Percentiles rank a stretch among this genome's conserved stretches.
Conservation (phyloP, 2,888 invertebrate species). For the Trachelus stipa region DNA sequence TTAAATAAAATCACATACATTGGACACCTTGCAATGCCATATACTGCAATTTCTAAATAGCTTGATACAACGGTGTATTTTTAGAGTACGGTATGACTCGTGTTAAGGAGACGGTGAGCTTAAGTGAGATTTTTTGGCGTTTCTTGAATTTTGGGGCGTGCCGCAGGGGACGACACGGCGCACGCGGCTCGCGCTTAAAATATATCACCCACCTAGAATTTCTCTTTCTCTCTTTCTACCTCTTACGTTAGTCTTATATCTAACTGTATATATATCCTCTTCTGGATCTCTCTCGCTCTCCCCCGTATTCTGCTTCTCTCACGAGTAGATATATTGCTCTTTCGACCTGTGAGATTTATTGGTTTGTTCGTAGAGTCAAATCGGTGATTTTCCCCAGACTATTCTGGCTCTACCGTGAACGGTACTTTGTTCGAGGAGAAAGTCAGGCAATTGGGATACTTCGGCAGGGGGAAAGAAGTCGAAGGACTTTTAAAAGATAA, state of each 20-base stretch:
- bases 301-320: not conserved
- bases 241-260: not conserved
- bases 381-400: not conserved
- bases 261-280: not conserved
- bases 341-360: not conserved
- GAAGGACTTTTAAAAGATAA: conserved; percentile 14
- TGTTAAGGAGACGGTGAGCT: conserved; percentile 18
- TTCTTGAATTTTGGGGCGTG: conserved; percentile 19
- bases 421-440: not conserved
- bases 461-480: not conserved
- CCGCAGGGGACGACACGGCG: conserved; percentile 22
- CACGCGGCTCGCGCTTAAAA: conserved; percentile 27
- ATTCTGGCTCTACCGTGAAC: not conserved
- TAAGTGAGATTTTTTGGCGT: conserved; percentile 29
- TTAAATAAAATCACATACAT: not conserved
- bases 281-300: not conserved
- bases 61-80: conserved; percentile 10
- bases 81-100: conserved; percentile 19
- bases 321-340: not conserved
- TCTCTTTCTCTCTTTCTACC: not conserved
- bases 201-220: conserved; percentile 16
- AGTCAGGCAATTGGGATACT: not conserved
- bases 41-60: not conserved
- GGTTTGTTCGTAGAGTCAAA: not conserved
- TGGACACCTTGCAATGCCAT: not conserved